A percentile compares a stretch with the other conserved stretches of the same genome.
Evolutionary conservation across 2,888 invertebrate genomes (phyloP).

Genomic region (Teleogryllus oceanicus): DNA sequence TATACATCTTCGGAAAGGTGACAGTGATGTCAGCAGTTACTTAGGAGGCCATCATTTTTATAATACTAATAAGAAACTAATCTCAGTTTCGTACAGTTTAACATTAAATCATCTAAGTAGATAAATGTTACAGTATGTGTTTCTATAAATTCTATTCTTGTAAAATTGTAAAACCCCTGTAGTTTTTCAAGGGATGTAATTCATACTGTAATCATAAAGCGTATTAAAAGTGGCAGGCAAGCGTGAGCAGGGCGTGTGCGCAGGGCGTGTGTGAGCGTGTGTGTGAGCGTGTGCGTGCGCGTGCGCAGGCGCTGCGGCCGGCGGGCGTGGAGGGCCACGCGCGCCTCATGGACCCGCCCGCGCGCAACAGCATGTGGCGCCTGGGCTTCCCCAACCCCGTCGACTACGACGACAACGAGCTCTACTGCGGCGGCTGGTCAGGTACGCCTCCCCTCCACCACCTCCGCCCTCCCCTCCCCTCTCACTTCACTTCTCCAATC

Average conservation of each 20-base stretch:
- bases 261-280: no score
- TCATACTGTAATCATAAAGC: no score
- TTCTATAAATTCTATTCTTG: background rate
- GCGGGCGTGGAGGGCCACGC: constrained; percentile 69
- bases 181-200: no score
- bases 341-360: constrained; percentile 86
- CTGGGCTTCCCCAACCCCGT: constrained; percentile 91
- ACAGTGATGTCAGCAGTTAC: no score
- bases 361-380: constrained; percentile 92
- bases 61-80: no score
- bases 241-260: no score
- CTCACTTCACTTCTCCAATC: background rate
- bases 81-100: background rate
- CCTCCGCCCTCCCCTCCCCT: background rate
- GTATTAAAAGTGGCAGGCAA: no score
- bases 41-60: no score
- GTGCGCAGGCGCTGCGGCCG: constrained; percentile 32
- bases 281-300: background rate
- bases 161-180: background rate
- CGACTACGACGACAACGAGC: constrained; percentile 91
- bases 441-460: constrained; percentile 50
- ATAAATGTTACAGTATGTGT: background rate
- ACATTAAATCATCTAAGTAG: background rate
- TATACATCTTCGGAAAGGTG: no score
- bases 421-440: constrained; percentile 88